Percentiles rank a stretch among this genome's conserved stretches.
Conservation (phyloP, 35 echinoderm and acorn worm genomes). For the Patiria miniata region DNA sequence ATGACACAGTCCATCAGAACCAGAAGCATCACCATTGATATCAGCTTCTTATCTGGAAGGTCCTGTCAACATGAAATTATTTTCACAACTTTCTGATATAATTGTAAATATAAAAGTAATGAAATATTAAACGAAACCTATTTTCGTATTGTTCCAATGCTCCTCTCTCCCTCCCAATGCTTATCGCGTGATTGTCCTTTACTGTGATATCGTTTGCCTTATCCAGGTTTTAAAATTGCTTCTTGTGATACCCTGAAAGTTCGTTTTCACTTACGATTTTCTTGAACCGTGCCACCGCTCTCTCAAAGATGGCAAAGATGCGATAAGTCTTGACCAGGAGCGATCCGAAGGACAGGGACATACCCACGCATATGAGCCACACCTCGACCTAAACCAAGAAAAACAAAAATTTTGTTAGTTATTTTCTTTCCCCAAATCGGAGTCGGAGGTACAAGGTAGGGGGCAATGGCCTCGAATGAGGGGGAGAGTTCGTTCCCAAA, state of each 20-base stretch:
- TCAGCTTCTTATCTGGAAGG: conserved; percentile 27
- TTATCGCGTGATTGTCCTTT: too few species aligned
- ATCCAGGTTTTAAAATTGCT: neutral
- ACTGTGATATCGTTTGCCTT: too few species aligned
- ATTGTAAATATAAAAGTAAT: too few species aligned
- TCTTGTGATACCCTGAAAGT: neutral
- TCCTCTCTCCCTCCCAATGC: too few species aligned
- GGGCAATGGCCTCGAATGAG: too few species aligned
- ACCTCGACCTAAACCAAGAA: neutral
- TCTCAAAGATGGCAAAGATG: conserved; percentile 67
- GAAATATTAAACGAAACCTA: too few species aligned
- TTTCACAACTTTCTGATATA: too few species aligned
- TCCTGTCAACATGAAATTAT: conserved; percentile 7
- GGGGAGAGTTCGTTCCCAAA: too few species aligned
- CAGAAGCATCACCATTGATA: neutral
- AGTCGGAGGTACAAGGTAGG: too few species aligned
- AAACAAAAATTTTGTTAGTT: neutral
- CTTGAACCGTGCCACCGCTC: conserved; percentile 49
- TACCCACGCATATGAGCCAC: conserved; percentile 42
- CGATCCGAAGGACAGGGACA: conserved; percentile 58
- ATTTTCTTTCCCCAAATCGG: too few species aligned
- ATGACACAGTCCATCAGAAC: conserved; percentile 20
- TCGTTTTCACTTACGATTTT: conserved; percentile 53
- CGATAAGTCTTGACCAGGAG: conserved; percentile 65
- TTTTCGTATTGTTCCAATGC: too few species aligned